Evolutionary conservation across 1,140 invertebrate species (phyloP).

Genomic region (Agrypnia vestita): DNA sequence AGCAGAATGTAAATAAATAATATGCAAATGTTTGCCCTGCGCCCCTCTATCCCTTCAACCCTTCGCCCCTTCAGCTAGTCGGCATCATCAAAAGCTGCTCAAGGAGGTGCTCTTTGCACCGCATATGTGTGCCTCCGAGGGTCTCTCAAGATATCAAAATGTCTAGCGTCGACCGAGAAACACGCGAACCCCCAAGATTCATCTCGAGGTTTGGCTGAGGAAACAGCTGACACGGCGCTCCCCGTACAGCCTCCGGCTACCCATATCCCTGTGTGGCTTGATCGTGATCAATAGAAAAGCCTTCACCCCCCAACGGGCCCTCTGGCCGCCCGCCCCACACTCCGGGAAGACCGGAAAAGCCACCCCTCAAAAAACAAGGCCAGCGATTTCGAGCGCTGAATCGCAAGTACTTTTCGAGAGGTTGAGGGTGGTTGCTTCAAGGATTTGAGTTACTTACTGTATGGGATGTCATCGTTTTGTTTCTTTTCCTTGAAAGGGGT

Average conservation of each 20-base stretch:
- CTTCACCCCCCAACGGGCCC: background rate
- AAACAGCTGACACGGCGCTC: conserved; percentile 26
- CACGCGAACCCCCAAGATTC: background rate
- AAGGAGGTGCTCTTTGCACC: background rate
- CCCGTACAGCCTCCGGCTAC: background rate
- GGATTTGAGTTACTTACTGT: conserved; percentile 23
- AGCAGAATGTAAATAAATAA: no score
- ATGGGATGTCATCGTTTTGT: background rate
- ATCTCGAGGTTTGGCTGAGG: conserved; percentile 29
- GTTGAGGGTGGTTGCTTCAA: conserved; percentile 15
- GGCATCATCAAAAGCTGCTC: background rate
- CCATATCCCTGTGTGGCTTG: conserved; percentile 12
- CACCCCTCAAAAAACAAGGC: conserved; percentile 33
- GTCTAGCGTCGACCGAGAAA: background rate
- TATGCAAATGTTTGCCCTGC: no score
- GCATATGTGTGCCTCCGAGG: background rate
- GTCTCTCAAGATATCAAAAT: conserved; percentile 16
- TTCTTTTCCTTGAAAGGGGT: background rate
- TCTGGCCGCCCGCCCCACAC: background rate
- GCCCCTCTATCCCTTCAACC: no score
- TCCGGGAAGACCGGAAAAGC: conserved; percentile 13
- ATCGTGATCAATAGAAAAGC: conserved; percentile 40
- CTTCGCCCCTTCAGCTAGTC: background rate
- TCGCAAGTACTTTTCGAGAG: conserved; percentile 35
- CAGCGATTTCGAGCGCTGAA: conserved; percentile 30